Evolutionary conservation across 2,113 vertebrate genomes (phyloP), one percentile per base, ranked within the genome.

Genomic region (Picathartes gymnocephalus): DNA sequence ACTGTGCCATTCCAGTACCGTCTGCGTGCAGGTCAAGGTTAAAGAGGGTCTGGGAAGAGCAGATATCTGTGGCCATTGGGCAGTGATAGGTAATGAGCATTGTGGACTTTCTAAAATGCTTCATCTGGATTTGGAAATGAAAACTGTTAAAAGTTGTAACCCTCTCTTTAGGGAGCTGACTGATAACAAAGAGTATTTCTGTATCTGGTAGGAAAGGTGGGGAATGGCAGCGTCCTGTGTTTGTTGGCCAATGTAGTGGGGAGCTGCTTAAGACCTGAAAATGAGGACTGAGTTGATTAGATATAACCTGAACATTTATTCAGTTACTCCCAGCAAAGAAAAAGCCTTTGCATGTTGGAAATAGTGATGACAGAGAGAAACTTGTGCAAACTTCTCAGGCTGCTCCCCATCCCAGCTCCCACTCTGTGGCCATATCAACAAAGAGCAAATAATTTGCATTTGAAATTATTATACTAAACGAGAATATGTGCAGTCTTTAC

Each of bases 91-190:
- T 91, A 93, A 96, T 82, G 96, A 97, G 90, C 92, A 54, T 86
- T 1, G 3, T 11, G 15, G 65, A 87, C 91, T 80, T 90, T 61
- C 95, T 96, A 77, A 96, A 96, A 90, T 91, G 82, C 85, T 96
- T 97, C 95, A 84, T 68, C 89, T 97, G 94, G 72, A 58, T 96
- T 95, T 97, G 94, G 95, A 96, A 96, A 96, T 93, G 57, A 95
- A 35, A 97, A 93, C 16, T 35, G 68, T 93, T 95, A 71, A 95
- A 95, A 96, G 90, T 44, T 89, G 61, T 89, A 95, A 92, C 85
- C 70, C 50, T 82, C 92, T 97, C 73, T 96, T 61, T 40, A 83
- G 91, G 87, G 94, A 96, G 78, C 90, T 89, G 80, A 66, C 25
- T 88, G 80, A 90, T 92, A 96, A 95, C 64, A 35, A 48, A 84